Percentiles rank a stretch among this genome's conserved stretches.
These are phyloP conservation scores for Chouioia cunea DNA, from an alignment of 2,888 invertebrate species.

Conservation along the genomic window DNA sequence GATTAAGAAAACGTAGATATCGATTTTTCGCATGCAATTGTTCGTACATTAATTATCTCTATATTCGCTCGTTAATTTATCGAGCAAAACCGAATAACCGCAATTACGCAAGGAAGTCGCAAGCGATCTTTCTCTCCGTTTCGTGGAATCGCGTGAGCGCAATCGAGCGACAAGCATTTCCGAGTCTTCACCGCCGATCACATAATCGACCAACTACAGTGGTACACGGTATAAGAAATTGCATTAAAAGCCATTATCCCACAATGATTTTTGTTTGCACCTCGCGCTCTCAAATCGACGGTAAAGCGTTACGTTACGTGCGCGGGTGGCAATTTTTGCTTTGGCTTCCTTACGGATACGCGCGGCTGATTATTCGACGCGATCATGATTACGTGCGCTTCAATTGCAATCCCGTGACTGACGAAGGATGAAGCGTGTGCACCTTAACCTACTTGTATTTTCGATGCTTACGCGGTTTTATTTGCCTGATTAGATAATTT, in stretches of 20 bases:
- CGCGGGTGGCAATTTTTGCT: constrained; percentile 17
- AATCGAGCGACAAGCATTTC: too few relatives aligned
- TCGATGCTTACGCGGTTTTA: neutral
- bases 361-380: neutral
- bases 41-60: too few relatives aligned
- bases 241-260: neutral
- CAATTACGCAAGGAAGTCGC: neutral
- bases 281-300: too few relatives aligned
- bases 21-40: too few relatives aligned
- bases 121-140: too few relatives aligned
- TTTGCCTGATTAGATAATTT: neutral
- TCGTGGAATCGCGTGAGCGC: constrained; percentile 1
- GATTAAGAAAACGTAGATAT: too few relatives aligned
- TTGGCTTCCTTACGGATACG: neutral
- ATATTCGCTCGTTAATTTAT: too few relatives aligned
- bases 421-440: neutral
- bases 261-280: constrained; percentile 10
- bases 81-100: too few relatives aligned
- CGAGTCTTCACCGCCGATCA: too few relatives aligned
- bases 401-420: neutral
- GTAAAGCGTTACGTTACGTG: neutral
- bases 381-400: neutral
- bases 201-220: too few relatives aligned
- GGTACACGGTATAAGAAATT: too few relatives aligned
- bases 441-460: constrained; percentile 24